These are phyloP conservation scores for Linnaemya vulpina DNA, from an alignment of 2,888 invertebrate genomes.

Conservation along the genomic window DNA sequence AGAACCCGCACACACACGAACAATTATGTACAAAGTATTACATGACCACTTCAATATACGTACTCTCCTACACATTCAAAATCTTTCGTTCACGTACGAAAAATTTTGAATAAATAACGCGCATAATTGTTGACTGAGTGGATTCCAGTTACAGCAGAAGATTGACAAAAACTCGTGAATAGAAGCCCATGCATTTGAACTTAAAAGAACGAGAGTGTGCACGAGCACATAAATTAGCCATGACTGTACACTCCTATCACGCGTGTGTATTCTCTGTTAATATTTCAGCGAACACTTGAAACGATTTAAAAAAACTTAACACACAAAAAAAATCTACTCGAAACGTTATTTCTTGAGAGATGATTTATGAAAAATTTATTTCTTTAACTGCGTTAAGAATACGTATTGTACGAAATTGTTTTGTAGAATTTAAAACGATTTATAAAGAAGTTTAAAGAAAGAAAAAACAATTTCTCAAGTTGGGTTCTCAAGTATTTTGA, in stretches of 20 bases:
- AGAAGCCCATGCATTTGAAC: background rate
- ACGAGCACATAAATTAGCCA: background rate
- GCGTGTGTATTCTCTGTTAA: background rate
- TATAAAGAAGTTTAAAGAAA: background rate
- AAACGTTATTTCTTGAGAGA: background rate
- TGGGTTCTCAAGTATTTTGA: conserved; percentile 20
- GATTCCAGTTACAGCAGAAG: conserved; percentile 12
- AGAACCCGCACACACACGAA: conserved; percentile 11
- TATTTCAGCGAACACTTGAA: background rate
- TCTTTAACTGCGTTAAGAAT: background rate
- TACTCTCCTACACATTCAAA: background rate
- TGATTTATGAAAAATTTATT: background rate
- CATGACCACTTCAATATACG: background rate
- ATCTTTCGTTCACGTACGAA: background rate
- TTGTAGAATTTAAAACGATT: background rate
- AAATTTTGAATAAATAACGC: background rate
- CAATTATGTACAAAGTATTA: background rate
- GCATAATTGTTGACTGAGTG: conserved; percentile 52
- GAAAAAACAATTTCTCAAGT: conserved; percentile 10
- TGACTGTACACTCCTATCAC: background rate
- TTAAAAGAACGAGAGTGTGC: background rate
- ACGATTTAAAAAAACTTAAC: background rate
- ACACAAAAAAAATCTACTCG: background rate
- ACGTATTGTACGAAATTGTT: background rate
- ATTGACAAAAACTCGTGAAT: conserved; percentile 40